These are phyloP conservation scores for Hydriomena furcata DNA, from an alignment of 2,888 invertebrate genomes.

Conservation along the genomic window DNA sequence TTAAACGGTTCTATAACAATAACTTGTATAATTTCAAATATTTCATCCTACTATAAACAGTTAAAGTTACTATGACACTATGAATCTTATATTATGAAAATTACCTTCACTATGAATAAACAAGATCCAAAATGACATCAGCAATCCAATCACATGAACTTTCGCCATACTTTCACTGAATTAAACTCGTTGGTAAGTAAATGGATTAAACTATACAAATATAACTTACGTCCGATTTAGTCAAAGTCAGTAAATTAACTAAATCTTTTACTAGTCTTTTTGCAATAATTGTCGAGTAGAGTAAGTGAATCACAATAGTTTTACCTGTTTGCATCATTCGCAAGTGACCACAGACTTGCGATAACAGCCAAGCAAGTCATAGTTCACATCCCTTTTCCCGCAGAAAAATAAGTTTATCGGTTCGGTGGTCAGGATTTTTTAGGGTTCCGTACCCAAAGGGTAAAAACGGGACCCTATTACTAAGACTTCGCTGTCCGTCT, in stretches of 20 bases:
- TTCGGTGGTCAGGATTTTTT: no score
- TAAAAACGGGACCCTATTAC: no score
- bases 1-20: no score
- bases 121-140: slow-evolving; percentile 25
- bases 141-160: slow-evolving; percentile 19
- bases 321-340: slow-evolving; percentile 22
- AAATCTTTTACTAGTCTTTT: neutral
- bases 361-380: neutral
- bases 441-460: no score
- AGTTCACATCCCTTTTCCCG: no score
- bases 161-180: slow-evolving; percentile 17
- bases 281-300: neutral
- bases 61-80: no score
- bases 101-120: slow-evolving; percentile 28
- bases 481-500: no score
- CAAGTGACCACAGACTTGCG: neutral
- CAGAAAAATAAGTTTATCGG: no score
- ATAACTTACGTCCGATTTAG: slow-evolving; percentile 11
- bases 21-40: no score
- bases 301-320: slow-evolving; percentile 25
- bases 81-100: no score
- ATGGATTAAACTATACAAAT: neutral
- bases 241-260: slow-evolving; percentile 10
- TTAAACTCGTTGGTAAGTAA: neutral
- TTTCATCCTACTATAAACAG: no score